These are phyloP conservation scores for Halichoerus grypus DNA, from an alignment of 2,113 vertebrate species.

Conservation along the genomic window DNA sequence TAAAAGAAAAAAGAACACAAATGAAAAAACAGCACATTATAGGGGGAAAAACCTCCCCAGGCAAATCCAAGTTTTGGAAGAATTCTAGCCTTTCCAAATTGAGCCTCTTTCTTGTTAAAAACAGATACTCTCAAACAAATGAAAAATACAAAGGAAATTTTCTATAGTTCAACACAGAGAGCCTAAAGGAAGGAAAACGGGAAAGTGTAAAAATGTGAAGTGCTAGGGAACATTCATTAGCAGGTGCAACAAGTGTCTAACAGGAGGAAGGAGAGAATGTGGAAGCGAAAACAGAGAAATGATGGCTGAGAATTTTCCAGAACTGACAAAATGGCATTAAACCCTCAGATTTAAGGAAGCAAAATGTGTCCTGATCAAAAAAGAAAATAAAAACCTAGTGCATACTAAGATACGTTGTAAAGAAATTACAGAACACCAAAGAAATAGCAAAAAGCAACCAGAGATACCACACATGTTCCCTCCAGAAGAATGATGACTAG, in stretches of 20 bases:
- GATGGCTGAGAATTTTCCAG: conserved; percentile 30
- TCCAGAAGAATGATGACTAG: neutral
- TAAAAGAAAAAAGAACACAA: neutral
- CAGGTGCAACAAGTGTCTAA: neutral
- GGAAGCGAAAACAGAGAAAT: neutral
- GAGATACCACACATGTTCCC: neutral
- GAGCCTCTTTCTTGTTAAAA: neutral
- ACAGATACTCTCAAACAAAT: neutral
- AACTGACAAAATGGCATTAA: neutral
- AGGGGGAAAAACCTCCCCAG: neutral
- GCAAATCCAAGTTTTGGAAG: neutral
- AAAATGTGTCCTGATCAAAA: conserved; percentile 20
- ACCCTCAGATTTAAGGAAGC: neutral
- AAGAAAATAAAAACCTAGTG: neutral
- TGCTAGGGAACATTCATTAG: neutral
- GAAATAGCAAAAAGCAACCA: neutral
- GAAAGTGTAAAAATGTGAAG: neutral
- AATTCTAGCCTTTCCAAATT: neutral
- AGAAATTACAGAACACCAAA: neutral
- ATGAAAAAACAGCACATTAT: neutral
- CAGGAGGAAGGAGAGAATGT: neutral
- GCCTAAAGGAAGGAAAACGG: neutral
- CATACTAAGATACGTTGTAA: neutral
- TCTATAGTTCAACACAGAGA: neutral
- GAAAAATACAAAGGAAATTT: conserved; percentile 13